Evolutionary conservation across 1,140 invertebrate species (phyloP).

Genomic region (Meteorus sp.): DNA sequence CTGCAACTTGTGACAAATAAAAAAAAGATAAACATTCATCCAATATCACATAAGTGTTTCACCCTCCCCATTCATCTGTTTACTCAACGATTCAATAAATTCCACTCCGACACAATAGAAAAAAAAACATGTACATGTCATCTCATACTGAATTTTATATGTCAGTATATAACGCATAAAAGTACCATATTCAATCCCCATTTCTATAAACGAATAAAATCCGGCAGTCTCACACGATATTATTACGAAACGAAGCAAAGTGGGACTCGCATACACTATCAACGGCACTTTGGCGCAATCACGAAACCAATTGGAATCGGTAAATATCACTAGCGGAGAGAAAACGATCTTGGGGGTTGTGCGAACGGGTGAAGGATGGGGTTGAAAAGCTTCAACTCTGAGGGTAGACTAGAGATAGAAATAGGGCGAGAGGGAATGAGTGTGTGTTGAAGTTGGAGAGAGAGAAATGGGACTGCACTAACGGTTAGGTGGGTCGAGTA

Average conservation of each 20-base stretch:
- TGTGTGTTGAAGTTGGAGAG: neutral
- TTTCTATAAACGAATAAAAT: conserved; percentile 10
- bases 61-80: too few species aligned
- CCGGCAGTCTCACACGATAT: conserved; percentile 1
- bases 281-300: conserved; percentile 36
- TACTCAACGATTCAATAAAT: too few species aligned
- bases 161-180: too few species aligned
- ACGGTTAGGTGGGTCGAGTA: conserved; percentile 30
- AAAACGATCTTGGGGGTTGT: conserved; percentile 12
- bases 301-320: conserved; percentile 43
- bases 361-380: conserved; percentile 1
- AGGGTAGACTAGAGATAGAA: neutral
- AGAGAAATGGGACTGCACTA: neutral
- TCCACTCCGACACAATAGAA: too few species aligned
- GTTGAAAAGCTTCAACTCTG: neutral
- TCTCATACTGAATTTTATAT: too few species aligned
- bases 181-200: neutral
- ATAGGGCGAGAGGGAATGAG: conserved; percentile 6
- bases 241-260: conserved; percentile 1
- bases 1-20: too few species aligned
- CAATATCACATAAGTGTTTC: too few species aligned
- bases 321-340: conserved; percentile 33
- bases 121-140: too few species aligned
- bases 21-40: too few species aligned
- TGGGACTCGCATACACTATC: neutral